phyloP scores from a whole-genome alignment of 2,888 invertebrate genomes.

The Calameuta filiformis region DNA sequence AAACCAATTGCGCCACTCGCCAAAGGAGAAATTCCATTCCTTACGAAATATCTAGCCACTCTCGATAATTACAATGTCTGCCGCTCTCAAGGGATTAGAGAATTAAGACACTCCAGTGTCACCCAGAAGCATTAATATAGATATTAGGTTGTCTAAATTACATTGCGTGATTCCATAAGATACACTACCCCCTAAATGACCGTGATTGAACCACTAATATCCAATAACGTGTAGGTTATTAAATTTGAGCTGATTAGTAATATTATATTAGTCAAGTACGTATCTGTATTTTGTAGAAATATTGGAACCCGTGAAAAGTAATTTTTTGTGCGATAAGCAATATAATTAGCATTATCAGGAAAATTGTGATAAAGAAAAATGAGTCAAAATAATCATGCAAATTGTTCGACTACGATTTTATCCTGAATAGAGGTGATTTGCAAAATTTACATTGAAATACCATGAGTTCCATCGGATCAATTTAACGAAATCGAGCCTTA shows the following conservation, averaged over 20 bases:
- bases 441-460: not conserved
- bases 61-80: not conserved
- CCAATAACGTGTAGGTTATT: not conserved
- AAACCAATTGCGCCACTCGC: not conserved
- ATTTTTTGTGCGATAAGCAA: not conserved
- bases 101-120: not conserved
- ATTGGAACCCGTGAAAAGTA: not conserved
- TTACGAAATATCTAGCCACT: not conserved
- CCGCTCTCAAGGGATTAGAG: not conserved
- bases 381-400: not conserved
- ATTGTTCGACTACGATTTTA: not conserved
- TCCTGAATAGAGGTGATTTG: not conserved
- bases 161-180: not conserved
- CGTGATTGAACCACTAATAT: not conserved
- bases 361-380: not conserved
- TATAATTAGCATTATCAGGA: not conserved
- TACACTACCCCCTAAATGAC: not conserved
- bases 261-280: no score
- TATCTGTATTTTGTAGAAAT: no score
- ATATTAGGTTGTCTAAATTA: not conserved
- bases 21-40: not conserved
- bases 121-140: not conserved
- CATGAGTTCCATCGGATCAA: not conserved
- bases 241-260: not conserved
- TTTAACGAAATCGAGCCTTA: not conserved